Evolutionary conservation across 2,888 invertebrate species (phyloP), one percentile per base, ranked within the genome.

Genomic region (Noctua comes): DNA sequence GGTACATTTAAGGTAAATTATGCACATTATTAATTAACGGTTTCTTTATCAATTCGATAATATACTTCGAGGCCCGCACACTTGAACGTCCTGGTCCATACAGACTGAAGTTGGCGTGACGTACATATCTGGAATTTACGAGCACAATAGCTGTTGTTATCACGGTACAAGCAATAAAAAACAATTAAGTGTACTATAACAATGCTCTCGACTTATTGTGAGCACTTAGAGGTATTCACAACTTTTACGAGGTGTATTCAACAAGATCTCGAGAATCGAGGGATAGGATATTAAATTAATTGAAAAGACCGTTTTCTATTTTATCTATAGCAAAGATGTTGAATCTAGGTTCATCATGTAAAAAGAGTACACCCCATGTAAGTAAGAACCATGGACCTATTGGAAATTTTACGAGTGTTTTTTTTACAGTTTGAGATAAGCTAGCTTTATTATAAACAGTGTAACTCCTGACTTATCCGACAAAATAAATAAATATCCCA

Each of bases 131-230:
- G 36, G 46, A 36, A 24, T 21, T 64, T 82, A 64, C 51, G 16
- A 79, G 51, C 43, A 64, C 62, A 43, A n/a, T 36, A 1, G 24
- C 51, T 46, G 54, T 74, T 79, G 84, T 86, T 86, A 83, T 84
- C 84, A 72, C 54, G 43, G 24, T 51, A 46, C 2, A 36, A 57
- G 11, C 73, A 75, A 75, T 71, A 86, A 75, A 71, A 36, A 84
- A 73, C 68, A 68, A 68, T 71, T 64, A 74, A 74, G 43, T 40
- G 54, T 54, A 40, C 3, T 51, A 43, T 13, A 73, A 71, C 77
- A 77, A 86, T 77, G 64, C 36, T 36, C 31, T 65, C n/a, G 66
- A 66, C 57, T 82, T 83, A 83, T 86, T 83, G 66, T 54, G 51
- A 27, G n/a, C 7, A 10, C 6, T 64, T 24, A 46, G 6, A 62